Evolutionary conservation across 2,888 invertebrate genomes (phyloP), one percentile per base, ranked within the genome.

Genomic region (Chelonus formosanus): DNA sequence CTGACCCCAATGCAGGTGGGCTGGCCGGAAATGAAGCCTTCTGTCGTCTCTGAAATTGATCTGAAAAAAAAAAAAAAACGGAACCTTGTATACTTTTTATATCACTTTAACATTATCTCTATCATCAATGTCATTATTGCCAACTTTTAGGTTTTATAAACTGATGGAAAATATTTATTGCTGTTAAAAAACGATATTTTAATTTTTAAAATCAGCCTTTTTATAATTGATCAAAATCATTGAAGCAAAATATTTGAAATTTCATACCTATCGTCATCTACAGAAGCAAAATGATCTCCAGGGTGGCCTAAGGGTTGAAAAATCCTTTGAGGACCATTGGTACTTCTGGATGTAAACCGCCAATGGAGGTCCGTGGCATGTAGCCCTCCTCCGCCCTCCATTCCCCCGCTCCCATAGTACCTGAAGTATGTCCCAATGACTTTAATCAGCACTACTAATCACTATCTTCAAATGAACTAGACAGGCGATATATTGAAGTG

Each of bases 371-470:
- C 80, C 81, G 82, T 82, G 82, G 84, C 84, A 77, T 78, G 81
- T 78, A 80, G 83, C 84, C 84, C 83, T 83, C 83, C 83, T 80
- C 83, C 83, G 81, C 78, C 83, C 83, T 79, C 84, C 84, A 84
- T 84, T 74, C 82, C 84, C 80, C 83, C 78, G 80, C 80, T 84
- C 83, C 84, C 84, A 84, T 84, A 84, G 84, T 84, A 84, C 76
- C 84, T 84, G 74, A 53, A 40, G 35, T 43, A 10, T 52, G 35
- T 47, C 44, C 4, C 10, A 55, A 55, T 6, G 40, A 55, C 20
- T 55, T 36, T 55, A 40, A 40, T 55, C 10, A 55, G 47, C 31
- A 52, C 52, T 52, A 32, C 10, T 52, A 31, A 52, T 52, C 52
- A 52, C 32, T 31, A 32, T 52, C 52, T 52, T 52, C 52, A 52